Percentiles rank a stretch among this genome's conserved stretches.
Conservation (phyloP, 1,140 invertebrate species). For the Lineus longissimus region DNA sequence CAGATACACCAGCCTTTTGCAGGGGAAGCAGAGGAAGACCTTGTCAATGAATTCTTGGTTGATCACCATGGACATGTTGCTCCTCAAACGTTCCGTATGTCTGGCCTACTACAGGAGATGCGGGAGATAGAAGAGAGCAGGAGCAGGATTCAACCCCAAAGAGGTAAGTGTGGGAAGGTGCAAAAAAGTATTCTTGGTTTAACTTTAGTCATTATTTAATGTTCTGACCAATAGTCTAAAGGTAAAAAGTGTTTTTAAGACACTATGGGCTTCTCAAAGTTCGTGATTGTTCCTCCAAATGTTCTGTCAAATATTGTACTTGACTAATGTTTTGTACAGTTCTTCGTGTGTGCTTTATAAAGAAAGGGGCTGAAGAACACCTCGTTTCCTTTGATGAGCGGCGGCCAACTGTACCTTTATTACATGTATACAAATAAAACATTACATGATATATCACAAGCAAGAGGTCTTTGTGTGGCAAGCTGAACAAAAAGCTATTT, state of each 20-base stretch:
- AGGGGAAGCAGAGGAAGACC: conserved; percentile 38
- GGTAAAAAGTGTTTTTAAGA: too few relatives aligned
- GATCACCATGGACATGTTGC: conserved; percentile 57
- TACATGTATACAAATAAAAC: too few relatives aligned
- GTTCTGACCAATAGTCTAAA: conserved; percentile 6
- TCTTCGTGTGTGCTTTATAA: too few relatives aligned
- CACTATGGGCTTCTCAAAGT: background rate
- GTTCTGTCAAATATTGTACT: conserved; percentile 14
- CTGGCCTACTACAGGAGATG: conserved; percentile 69
- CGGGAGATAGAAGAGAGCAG: conserved; percentile 62
- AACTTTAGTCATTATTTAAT: background rate
- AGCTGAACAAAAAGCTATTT: too few relatives aligned
- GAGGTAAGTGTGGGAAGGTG: conserved; percentile 30
- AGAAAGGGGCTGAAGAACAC: too few relatives aligned
- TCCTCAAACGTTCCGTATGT: conserved; percentile 79
- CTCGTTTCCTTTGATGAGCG: too few relatives aligned
- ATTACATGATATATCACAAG: too few relatives aligned
- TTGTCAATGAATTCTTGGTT: conserved; percentile 70
- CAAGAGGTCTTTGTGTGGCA: too few relatives aligned
- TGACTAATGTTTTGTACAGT: too few relatives aligned
- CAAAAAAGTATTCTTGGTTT: background rate
- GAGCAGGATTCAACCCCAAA: conserved; percentile 39
- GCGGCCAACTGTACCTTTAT: too few relatives aligned
- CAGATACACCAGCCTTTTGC: conserved; percentile 28
- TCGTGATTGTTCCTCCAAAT: background rate